phyloP scores from a whole-genome alignment of 2,113 vertebrate genomes.

The Anguilla japonica region DNA sequence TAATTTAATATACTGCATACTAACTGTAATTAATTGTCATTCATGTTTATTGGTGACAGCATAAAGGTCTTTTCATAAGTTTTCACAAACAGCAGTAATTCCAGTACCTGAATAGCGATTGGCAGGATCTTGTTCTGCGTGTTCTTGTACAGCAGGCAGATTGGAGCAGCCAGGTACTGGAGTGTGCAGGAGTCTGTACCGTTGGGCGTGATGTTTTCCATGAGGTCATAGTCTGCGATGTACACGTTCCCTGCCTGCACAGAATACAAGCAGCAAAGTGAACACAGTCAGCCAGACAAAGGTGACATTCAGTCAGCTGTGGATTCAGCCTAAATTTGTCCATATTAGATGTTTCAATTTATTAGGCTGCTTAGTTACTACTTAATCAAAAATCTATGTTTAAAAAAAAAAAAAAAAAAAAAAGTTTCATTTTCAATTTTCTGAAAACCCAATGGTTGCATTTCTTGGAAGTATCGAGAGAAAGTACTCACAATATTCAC shows the following conservation, averaged over 20 bases:
- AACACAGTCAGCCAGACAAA: too few species aligned
- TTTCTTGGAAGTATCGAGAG: too few species aligned
- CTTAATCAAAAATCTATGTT: too few species aligned
- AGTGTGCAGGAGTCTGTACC: slow-evolving; percentile 88
- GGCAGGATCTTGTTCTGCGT: slow-evolving; percentile 86
- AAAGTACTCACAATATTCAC: too few species aligned
- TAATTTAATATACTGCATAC: too few species aligned
- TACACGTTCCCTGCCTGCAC: slow-evolving; percentile 89
- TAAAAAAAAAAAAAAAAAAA: too few species aligned
- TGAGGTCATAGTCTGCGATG: slow-evolving; percentile 83
- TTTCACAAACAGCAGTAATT: not conserved
- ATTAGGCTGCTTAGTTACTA: too few species aligned
- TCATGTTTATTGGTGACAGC: not conserved
- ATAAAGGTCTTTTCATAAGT: not conserved
- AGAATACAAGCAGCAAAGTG: slow-evolving; percentile 14
- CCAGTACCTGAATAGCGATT: slow-evolving; percentile 91
- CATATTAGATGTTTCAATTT: too few species aligned
- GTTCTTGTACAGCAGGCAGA: slow-evolving; percentile 93
- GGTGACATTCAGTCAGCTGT: too few species aligned
- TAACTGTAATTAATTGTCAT: not conserved
- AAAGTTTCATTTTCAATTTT: too few species aligned
- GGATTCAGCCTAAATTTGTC: too few species aligned
- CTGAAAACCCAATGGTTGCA: too few species aligned
- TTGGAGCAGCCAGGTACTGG: slow-evolving; percentile 88
- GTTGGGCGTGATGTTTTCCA: slow-evolving; percentile 85